Conservation (phyloP, 2,888 invertebrate species). For the Spodoptera picta region DNA sequence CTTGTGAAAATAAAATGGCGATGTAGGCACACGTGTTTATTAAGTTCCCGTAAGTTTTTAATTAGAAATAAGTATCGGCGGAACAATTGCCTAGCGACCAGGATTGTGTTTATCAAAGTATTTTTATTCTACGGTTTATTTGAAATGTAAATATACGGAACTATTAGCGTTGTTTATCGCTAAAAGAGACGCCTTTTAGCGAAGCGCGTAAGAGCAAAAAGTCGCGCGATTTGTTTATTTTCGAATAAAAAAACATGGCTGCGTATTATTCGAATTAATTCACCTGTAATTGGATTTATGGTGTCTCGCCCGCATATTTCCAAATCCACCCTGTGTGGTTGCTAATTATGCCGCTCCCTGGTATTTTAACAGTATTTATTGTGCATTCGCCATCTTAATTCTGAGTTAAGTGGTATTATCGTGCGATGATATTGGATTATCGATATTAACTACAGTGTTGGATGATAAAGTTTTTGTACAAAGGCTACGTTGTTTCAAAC, state of each 20-base stretch:
- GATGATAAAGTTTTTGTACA: conserved; percentile 35
- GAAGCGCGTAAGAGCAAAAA: conserved; percentile 53
- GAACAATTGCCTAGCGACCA: conserved; percentile 29
- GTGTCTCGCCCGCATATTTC: conserved; percentile 68
- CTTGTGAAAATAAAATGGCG: conserved; percentile 13
- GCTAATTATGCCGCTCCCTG: conserved; percentile 78
- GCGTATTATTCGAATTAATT: conserved; percentile 79
- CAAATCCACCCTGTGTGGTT: conserved; percentile 70
- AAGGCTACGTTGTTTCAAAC: conserved; percentile 16
- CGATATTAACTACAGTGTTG: conserved; percentile 52
- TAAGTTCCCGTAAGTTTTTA: conserved; percentile 20
- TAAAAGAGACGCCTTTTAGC: conserved; percentile 55
- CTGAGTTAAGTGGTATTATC: conserved; percentile 66
- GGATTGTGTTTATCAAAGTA: conserved; percentile 11
- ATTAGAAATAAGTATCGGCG: conserved; percentile 15
- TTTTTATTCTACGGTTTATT: conserved; percentile 26
- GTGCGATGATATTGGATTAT: conserved; percentile 63
- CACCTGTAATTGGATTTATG: conserved; percentile 83
- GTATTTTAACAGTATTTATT: conserved; percentile 81
- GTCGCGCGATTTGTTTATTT: conserved; percentile 57
- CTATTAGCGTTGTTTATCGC: conserved; percentile 58
- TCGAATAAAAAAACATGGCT: conserved; percentile 36
- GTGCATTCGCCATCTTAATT: conserved; percentile 70
- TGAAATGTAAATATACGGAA: conserved; percentile 49
- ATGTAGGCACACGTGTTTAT: conserved; percentile 7